Percentiles rank a stretch among this genome's conserved stretches.
phyloP scores from a whole-genome alignment of 2,113 vertebrate genomes.

The Hemibates koningsi region DNA sequence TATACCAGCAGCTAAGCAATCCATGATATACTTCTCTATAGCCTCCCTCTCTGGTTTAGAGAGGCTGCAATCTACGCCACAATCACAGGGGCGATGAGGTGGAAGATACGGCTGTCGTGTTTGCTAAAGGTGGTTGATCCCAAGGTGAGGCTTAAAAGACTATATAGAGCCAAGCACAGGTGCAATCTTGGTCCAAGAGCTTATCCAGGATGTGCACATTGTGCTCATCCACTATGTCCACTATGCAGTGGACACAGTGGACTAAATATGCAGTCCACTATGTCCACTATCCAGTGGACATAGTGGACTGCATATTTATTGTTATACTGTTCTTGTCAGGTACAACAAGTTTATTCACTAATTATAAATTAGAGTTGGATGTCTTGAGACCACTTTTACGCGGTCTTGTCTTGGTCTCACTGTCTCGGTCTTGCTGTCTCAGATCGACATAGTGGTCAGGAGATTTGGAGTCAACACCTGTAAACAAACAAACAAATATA shows the following conservation, averaged over 20 bases:
- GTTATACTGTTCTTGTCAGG: background rate
- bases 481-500: background rate
- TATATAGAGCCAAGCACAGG: background rate
- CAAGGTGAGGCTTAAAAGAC: background rate
- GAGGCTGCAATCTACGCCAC: rapidly evolving
- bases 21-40: background rate
- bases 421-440: background rate
- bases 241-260: background rate
- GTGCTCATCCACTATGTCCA: background rate
- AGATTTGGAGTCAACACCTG: background rate
- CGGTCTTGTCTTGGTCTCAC: background rate
- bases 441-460: background rate
- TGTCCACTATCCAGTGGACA: background rate
- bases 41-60: background rate
- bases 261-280: background rate
- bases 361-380: background rate
- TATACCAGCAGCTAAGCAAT: background rate
- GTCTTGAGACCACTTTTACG: background rate
- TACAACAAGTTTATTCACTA: background rate
- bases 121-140: background rate
- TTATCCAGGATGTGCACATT: background rate
- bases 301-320: background rate
- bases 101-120: background rate
- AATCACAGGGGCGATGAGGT: background rate
- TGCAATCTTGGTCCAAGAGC: background rate